A percentile compares a stretch with the other conserved stretches of the same genome.
Conservation (phyloP, 2,113 vertebrate genomes). For the Strigops habroptila region DNA sequence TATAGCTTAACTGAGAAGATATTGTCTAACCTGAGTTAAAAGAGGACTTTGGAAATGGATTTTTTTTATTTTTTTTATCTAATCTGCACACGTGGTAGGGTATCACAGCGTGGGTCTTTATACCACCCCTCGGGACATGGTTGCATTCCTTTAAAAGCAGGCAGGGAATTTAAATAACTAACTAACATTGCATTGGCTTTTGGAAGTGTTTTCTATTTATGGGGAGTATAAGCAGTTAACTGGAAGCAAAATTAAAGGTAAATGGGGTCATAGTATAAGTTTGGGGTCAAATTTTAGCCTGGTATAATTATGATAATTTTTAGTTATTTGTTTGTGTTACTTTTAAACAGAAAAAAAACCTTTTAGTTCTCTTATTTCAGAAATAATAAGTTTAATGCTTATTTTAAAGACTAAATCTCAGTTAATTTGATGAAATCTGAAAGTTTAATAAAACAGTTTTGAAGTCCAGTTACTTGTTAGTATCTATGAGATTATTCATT, state of each 20-base stretch:
- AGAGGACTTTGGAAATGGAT: neutral
- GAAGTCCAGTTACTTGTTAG: neutral
- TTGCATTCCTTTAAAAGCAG: neutral
- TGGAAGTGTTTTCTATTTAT: neutral
- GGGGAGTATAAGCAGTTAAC: neutral
- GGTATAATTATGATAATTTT: neutral
- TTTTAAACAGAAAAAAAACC: neutral
- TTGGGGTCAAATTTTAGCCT: neutral
- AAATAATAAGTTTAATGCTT: neutral
- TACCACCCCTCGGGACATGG: neutral
- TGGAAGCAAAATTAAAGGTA: neutral
- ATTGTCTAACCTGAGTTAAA: neutral
- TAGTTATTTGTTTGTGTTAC: neutral
- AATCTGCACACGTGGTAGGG: accelerated
- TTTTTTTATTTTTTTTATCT: neutral
- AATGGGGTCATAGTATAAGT: neutral
- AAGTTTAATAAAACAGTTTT: neutral
- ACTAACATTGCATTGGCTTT: neutral
- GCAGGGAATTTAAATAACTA: neutral
- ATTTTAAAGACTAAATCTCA: neutral
- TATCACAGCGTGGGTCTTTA: neutral
- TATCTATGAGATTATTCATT: neutral
- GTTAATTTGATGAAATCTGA: neutral
- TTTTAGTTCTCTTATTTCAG: neutral
- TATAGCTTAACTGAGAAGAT: neutral